Percentiles rank a stretch among this genome's conserved stretches.
These are phyloP conservation scores for Luscinia luscinia DNA, from an alignment of 2,797 vertebrate species.

Conservation along the genomic window DNA sequence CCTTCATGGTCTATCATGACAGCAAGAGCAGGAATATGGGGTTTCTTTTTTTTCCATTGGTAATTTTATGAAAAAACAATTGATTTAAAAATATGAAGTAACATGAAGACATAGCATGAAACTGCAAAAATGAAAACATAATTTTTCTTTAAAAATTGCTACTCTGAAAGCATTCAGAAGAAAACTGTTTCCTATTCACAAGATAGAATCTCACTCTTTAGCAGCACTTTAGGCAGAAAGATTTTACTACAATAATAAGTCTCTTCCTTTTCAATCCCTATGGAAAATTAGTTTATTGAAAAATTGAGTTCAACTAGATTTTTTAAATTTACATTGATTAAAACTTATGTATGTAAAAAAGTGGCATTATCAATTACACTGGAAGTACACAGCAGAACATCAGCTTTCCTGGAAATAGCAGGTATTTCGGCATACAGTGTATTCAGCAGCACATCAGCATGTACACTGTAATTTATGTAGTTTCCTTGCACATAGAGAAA, in stretches of 20 bases:
- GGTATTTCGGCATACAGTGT: background rate
- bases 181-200: background rate
- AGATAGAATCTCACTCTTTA: background rate
- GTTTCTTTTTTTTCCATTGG: accelerated
- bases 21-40: background rate
- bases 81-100: background rate
- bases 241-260: background rate
- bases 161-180: background rate
- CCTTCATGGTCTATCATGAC: background rate
- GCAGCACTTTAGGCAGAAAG: background rate
- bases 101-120: background rate
- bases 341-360: background rate
- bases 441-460: background rate
- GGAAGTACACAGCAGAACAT: background rate
- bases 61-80: background rate
- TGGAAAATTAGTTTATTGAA: background rate
- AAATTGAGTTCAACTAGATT: background rate
- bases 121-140: background rate
- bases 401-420: background rate
- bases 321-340: background rate
- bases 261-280: background rate
- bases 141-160: background rate
- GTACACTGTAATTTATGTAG: background rate
- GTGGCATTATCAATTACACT: background rate
- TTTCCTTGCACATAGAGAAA: background rate